Conservation (phyloP, 1,140 invertebrate genomes). For the Ladona fulva region DNA sequence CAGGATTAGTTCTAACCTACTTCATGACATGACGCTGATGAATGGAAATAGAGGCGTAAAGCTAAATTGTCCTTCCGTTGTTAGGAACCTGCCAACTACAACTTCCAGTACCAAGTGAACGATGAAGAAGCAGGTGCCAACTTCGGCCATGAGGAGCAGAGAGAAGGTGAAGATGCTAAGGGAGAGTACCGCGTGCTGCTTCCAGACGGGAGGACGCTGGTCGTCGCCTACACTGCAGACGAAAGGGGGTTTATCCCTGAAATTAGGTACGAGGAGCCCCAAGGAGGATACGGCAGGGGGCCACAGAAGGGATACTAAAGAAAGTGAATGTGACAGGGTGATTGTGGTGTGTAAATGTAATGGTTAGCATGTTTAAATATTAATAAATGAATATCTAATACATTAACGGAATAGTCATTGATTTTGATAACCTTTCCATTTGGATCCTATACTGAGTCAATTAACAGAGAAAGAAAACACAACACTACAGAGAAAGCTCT, state of each 20-base stretch:
- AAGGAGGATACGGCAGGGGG: background rate
- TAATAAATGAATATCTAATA: too few relatives aligned
- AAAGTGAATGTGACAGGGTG: too few relatives aligned
- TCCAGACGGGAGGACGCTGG: slow-evolving; percentile 65
- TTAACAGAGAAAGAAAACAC: too few relatives aligned
- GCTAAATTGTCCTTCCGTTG: slow-evolving; percentile 24
- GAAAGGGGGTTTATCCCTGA: slow-evolving; percentile 63
- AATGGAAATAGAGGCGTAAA: too few relatives aligned
- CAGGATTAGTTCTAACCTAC: too few relatives aligned
- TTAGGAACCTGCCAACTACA: slow-evolving; percentile 59
- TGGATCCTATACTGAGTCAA: too few relatives aligned
- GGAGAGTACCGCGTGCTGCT: slow-evolving; percentile 68
- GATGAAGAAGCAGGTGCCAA: slow-evolving; percentile 58
- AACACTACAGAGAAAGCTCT: too few relatives aligned
- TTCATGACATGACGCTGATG: too few relatives aligned
- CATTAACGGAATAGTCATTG: too few relatives aligned
- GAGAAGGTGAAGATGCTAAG: slow-evolving; percentile 51
- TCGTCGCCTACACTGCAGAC: slow-evolving; percentile 67
- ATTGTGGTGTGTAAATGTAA: too few relatives aligned
- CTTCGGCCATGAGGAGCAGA: slow-evolving; percentile 60
- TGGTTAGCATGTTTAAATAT: too few relatives aligned
- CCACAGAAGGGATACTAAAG: background rate
- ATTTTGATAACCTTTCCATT: too few relatives aligned
- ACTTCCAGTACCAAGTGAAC: slow-evolving; percentile 62
- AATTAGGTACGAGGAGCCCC: slow-evolving; percentile 50